phyloP scores from a whole-genome alignment of 2,797 vertebrate genomes.

The Xiphophorus birchmanni region DNA sequence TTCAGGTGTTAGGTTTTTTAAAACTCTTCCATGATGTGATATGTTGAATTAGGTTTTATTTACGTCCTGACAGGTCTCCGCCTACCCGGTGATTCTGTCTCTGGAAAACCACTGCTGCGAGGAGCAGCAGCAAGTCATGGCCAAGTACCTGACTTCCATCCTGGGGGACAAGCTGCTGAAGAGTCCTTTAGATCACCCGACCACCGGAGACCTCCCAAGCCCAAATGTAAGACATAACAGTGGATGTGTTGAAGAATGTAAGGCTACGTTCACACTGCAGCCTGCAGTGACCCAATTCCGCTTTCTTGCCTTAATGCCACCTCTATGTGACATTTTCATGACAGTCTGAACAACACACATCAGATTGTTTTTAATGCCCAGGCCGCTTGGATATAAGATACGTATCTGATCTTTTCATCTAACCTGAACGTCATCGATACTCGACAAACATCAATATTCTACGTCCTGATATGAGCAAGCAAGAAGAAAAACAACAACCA shows the following conservation, averaged over 20 bases:
- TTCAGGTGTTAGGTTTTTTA: constrained; percentile 2
- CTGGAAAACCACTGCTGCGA: constrained; percentile 90
- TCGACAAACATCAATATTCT: no score
- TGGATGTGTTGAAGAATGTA: background rate
- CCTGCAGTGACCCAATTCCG: no score
- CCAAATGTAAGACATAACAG: constrained; percentile 84
- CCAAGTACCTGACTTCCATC: constrained; percentile 76
- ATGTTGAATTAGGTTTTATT: constrained; percentile 23
- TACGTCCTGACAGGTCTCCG: constrained; percentile 78
- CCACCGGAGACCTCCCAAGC: constrained; percentile 79
- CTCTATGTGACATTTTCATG: no score
- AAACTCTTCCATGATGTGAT: constrained; percentile 23
- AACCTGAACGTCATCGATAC: no score
- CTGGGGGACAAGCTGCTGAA: constrained; percentile 83
- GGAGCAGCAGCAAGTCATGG: constrained; percentile 87
- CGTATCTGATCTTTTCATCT: no score
- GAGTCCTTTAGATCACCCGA: constrained; percentile 61
- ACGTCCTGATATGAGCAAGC: no score
- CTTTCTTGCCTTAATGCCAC: no score
- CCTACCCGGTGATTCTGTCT: constrained; percentile 88
- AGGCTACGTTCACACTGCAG: no score
- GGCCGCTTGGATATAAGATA: no score
- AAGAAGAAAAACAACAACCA: no score
- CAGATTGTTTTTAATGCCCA: no score
- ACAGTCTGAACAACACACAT: no score